phyloP scores from a whole-genome alignment of 1,140 invertebrate genomes.

The Drosophila prosaltans region DNA sequence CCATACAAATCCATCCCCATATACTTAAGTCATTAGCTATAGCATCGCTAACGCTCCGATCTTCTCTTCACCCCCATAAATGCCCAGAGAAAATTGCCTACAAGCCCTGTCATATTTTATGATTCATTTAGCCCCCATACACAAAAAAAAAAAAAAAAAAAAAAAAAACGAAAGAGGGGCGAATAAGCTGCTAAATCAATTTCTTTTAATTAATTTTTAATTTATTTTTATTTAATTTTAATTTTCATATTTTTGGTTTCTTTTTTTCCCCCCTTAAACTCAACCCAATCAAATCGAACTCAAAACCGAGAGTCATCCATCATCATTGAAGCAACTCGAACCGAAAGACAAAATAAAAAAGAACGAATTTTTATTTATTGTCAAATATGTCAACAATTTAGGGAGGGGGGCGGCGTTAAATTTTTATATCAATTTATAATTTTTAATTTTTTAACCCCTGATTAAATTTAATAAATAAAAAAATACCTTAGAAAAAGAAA shows the following conservation, averaged over 20 bases:
- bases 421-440: slow-evolving; percentile 81
- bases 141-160: slow-evolving; percentile 17
- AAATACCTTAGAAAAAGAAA: neutral
- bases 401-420: slow-evolving; percentile 44
- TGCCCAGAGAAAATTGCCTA: slow-evolving; percentile 31
- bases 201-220: slow-evolving; percentile 80
- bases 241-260: slow-evolving; percentile 29
- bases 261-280: slow-evolving; percentile 28
- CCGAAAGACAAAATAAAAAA: slow-evolving; percentile 26
- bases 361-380: slow-evolving; percentile 59
- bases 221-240: slow-evolving; percentile 74
- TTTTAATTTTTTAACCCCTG: slow-evolving; percentile 69
- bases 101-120: slow-evolving; percentile 63
- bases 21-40: slow-evolving; percentile 56
- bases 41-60: slow-evolving; percentile 20
- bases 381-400: slow-evolving; percentile 56
- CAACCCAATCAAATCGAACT: slow-evolving; percentile 61
- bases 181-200: slow-evolving; percentile 51
- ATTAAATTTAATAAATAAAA: slow-evolving; percentile 48
- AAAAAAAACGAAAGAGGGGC: neutral
- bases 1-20: slow-evolving; percentile 12
- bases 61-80: slow-evolving; percentile 52
- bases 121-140: slow-evolving; percentile 65
- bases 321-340: slow-evolving; percentile 61
- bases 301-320: slow-evolving; percentile 67